Percentiles rank a stretch among this genome's conserved stretches.
phyloP scores from a whole-genome alignment of 1,140 invertebrate species.

The Drosophila lini region DNA sequence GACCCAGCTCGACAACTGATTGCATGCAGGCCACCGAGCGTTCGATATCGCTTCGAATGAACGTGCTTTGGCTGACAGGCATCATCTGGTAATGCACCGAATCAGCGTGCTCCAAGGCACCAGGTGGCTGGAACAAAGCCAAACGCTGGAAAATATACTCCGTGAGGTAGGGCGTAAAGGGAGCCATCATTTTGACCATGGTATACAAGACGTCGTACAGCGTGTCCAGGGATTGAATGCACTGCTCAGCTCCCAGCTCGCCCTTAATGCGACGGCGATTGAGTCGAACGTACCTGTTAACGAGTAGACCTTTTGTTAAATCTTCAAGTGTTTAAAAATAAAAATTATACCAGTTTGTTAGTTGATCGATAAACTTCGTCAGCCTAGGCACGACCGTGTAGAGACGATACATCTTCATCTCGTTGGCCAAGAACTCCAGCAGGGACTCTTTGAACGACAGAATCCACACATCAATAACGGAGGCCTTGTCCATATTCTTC shows the following conservation, averaged over 20 bases:
- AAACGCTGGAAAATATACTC: conserved; percentile 98
- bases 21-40: conserved; percentile 96
- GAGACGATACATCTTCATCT: conserved; percentile 97
- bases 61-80: conserved; percentile 88
- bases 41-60: conserved; percentile 96
- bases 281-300: conserved; percentile 93
- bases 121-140: conserved; percentile 75
- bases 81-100: conserved; percentile 96
- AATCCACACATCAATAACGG: conserved; percentile 99
- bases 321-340: not conserved
- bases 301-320: not conserved
- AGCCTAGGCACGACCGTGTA: conserved; percentile 98
- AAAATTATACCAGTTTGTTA: conserved; percentile 94
- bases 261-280: conserved; percentile 97
- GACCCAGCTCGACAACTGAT: conserved; percentile 96
- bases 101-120: conserved; percentile 49
- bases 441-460: conserved; percentile 97
- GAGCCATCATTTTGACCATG: conserved; percentile 97
- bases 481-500: conserved; percentile 85
- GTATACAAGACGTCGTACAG: conserved; percentile 95
- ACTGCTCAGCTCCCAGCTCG: conserved; percentile 91
- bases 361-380: conserved; percentile 98
- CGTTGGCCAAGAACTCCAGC: conserved; percentile 93
- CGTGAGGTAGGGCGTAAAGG: conserved; percentile 98
- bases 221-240: conserved; percentile 93